phyloP scores from a whole-genome alignment of 2,797 vertebrate species.

The Podarcis siculus region DNA sequence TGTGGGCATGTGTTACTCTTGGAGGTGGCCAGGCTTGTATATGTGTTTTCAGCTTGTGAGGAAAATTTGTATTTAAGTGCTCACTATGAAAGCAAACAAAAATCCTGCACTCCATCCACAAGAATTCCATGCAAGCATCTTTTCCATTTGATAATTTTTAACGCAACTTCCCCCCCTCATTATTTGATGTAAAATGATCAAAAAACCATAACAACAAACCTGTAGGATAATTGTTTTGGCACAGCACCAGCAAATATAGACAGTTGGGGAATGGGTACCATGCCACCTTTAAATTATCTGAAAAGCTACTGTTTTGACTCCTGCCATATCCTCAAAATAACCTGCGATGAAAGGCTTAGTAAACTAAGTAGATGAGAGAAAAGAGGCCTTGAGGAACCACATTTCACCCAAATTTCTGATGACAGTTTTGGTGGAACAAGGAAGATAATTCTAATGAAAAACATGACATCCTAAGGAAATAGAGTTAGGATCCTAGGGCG shows the following conservation, averaged over 20 bases:
- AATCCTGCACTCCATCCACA: too few species aligned
- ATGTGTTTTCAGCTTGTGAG: too few species aligned
- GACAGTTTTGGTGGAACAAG: not conserved
- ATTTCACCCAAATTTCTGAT: not conserved
- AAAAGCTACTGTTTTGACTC: not conserved
- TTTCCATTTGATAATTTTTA: too few species aligned
- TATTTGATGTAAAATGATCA: too few species aligned
- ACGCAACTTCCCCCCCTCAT: too few species aligned
- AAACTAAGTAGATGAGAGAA: not conserved
- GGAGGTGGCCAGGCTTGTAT: not conserved
- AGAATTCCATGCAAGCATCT: too few species aligned
- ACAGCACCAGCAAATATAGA: not conserved
- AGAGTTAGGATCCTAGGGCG: not conserved
- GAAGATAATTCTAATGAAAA: not conserved
- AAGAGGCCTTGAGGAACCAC: not conserved
- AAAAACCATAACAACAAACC: too few species aligned
- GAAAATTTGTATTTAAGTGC: too few species aligned
- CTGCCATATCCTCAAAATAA: not conserved
- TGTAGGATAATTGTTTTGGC: too few species aligned
- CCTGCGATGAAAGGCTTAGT: not conserved
- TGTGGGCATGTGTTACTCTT: not conserved
- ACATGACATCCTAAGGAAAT: not conserved
- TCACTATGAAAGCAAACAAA: too few species aligned
- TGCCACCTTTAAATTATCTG: not conserved
- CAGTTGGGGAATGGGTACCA: not conserved